phyloP scores from a whole-genome alignment of 2,113 vertebrate species.

The Trochalopteron elliotii region DNA sequence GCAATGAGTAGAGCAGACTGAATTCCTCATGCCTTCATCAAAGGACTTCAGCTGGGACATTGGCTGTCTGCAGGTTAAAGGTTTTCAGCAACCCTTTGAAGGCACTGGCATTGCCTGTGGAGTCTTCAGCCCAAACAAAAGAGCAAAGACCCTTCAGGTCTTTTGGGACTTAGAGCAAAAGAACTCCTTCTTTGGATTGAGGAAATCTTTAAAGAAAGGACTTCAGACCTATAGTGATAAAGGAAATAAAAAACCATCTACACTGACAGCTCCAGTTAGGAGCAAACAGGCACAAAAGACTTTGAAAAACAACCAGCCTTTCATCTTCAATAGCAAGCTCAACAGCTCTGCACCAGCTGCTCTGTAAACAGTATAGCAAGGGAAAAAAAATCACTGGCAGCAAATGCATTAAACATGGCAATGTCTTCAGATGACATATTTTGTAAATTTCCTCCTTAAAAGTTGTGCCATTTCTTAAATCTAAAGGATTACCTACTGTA shows the following conservation, averaged over 20 bases:
- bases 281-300: slow-evolving; percentile 53
- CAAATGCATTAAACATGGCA: slow-evolving; percentile 60
- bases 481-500: slow-evolving; percentile 13
- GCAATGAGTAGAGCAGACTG: neutral
- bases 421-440: slow-evolving; percentile 28
- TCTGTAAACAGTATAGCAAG: slow-evolving; percentile 54
- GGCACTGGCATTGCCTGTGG: neutral
- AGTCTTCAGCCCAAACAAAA: slow-evolving; percentile 37
- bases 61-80: neutral
- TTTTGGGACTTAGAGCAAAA: slow-evolving; percentile 26
- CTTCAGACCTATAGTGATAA: slow-evolving; percentile 52
- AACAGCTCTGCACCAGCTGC: slow-evolving; percentile 51
- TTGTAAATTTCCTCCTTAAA: slow-evolving; percentile 27
- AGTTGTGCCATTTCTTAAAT: slow-evolving; percentile 37
- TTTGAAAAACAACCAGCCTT: slow-evolving; percentile 66
- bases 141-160: slow-evolving; percentile 21
- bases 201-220: slow-evolving; percentile 51
- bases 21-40: slow-evolving; percentile 12
- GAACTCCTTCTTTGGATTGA: slow-evolving; percentile 39
- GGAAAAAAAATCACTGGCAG: slow-evolving; percentile 44
- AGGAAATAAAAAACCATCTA: slow-evolving; percentile 62
- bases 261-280: slow-evolving; percentile 59
- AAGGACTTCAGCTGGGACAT: neutral
- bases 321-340: slow-evolving; percentile 64
- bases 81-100: neutral